These are phyloP conservation scores for Platysternon megacephalum DNA, from an alignment of 2,113 vertebrate species.

Conservation along the genomic window DNA sequence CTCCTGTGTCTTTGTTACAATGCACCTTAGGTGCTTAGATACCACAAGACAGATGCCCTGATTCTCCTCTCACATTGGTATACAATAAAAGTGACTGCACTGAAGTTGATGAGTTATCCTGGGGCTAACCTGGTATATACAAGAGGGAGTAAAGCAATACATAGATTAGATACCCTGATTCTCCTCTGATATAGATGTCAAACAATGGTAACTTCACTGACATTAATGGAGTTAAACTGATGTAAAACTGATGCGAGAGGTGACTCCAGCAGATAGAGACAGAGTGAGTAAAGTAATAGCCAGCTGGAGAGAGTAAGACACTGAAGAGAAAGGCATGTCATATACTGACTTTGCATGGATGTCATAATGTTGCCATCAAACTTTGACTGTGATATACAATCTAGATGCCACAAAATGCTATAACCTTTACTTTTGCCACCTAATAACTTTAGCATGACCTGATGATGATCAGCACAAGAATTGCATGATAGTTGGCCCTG, in stretches of 20 bases:
- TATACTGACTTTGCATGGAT: background rate
- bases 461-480: background rate
- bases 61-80: fast-evolving
- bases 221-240: background rate
- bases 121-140: background rate
- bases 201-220: background rate
- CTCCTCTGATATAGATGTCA: fast-evolving
- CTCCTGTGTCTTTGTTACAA: background rate
- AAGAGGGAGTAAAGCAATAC: background rate
- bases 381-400: background rate
- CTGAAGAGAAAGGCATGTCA: background rate
- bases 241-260: fast-evolving
- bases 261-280: background rate
- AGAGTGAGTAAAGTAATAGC: background rate
- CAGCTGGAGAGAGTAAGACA: background rate
- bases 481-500: background rate
- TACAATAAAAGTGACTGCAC: fast-evolving
- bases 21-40: background rate
- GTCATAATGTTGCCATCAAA: background rate
- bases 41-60: background rate
- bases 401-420: background rate
- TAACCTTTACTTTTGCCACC: background rate
- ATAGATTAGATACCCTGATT: background rate
- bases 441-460: background rate
- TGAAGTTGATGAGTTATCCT: background rate